Percentiles rank a stretch among this genome's conserved stretches.
Conservation (phyloP, 2,888 invertebrate genomes). For the Dastarcus helophoroides region DNA sequence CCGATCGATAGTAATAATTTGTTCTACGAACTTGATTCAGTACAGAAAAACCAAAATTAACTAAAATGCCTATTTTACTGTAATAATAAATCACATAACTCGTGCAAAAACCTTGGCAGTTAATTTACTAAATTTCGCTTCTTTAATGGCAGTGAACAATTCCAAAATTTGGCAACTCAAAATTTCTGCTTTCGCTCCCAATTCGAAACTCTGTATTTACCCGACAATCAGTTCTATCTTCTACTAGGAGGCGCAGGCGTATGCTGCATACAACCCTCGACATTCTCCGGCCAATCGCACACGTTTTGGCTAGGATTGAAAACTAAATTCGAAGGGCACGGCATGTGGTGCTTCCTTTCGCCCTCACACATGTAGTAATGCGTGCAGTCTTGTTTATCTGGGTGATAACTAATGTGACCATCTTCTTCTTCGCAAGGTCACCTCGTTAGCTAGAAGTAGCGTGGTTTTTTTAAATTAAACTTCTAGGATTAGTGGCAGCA, state of each 20-base stretch:
- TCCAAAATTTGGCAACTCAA: too few species aligned
- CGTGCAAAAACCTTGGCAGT: too few species aligned
- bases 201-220: too few species aligned
- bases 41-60: too few species aligned
- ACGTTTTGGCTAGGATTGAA: conserved; percentile 89
- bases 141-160: too few species aligned
- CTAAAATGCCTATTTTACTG: too few species aligned
- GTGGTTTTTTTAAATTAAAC: not conserved
- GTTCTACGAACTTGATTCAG: too few species aligned
- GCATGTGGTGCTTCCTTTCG: conserved; percentile 91
- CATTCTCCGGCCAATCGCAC: conserved; percentile 94
- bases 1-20: too few species aligned
- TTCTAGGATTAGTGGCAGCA: conserved; percentile 6
- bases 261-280: conserved; percentile 70
- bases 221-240: too few species aligned
- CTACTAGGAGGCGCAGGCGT: conserved; percentile 57
- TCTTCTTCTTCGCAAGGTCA: conserved; percentile 86
- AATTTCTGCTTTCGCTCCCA: too few species aligned
- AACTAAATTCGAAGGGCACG: conserved; percentile 83
- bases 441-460: conserved; percentile 59
- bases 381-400: conserved; percentile 82
- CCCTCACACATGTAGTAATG: conserved; percentile 96
- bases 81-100: too few species aligned
- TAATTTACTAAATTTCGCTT: too few species aligned
- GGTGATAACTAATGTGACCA: conserved; percentile 89